Base-by-base conservation (phyloP, 2,888 invertebrate genomes). In the Sphaerophoria taeniata region DNA sequence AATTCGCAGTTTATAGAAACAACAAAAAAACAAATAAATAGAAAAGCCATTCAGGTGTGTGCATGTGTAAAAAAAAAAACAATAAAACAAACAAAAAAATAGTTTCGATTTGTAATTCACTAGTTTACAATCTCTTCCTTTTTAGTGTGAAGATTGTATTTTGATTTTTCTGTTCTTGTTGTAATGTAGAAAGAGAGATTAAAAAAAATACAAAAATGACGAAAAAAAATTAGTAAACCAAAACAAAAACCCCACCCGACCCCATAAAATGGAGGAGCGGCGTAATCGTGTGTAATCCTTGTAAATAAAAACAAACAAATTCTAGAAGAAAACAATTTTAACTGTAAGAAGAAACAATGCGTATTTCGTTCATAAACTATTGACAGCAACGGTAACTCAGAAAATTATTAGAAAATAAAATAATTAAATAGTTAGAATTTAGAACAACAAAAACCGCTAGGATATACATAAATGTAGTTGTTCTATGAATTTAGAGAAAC, bases 251-350 rank as follows among this genome's bases (percentile, higher is more conserved):
- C 51, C 39, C 14, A 36, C 33, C 33, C 43, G 51, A 24, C 56
- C 39, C 74, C 73, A 83, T 79, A 9, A 47, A 67, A 79, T 81
- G 81, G 76, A 71, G 65, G 39, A 24, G 45, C 34, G 63, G 58
- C 45, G 65, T 31, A n/a, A n/a, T n/a, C 39, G 67, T 53, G 70
- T 74, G 58, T 71, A 78, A 75, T 65, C 79, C 79, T 72, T 84
- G 84, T 84, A 84, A 76, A 84, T 84, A 84, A 36, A 79, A 51
- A 79, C 65, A 79, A 51, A 79, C n/a, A n/a, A n/a, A 71, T 49
- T 76, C 67, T 84, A 84, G 75, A 79, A 71, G 34, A 83, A 70
- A 56, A 60, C 55, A 63, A 24, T 58, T 43, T 2, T 69, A 47
- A 71, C 51, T 56, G 55, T 75, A 70, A 78, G 51, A 55, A 55